Percentiles rank a stretch among this genome's conserved stretches.
These are phyloP conservation scores for Dendrolimus pini DNA, from an alignment of 2,888 invertebrate species.

Conservation along the genomic window DNA sequence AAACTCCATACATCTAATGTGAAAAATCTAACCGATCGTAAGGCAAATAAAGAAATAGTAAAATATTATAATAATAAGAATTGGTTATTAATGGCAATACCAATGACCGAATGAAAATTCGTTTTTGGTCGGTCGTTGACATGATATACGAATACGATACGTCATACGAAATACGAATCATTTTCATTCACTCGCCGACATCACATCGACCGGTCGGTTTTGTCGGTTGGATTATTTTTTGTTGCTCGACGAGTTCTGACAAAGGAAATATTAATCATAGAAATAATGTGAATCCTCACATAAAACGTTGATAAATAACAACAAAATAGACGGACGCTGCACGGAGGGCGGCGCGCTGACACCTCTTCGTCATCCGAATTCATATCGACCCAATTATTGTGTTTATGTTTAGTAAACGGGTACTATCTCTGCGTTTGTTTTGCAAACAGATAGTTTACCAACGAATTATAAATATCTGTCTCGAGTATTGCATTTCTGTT, in stretches of 20 bases:
- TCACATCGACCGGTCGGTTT: constrained; percentile 25
- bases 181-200: constrained; percentile 6
- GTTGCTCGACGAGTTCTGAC: constrained; percentile 21
- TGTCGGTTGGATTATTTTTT: constrained; percentile 16
- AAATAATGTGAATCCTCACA: constrained; percentile 46
- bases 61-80: too few species aligned
- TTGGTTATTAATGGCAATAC: too few species aligned
- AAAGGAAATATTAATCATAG: constrained; percentile 19
- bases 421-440: constrained; percentile 58
- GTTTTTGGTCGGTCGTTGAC: constrained; percentile 11
- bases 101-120: not conserved
- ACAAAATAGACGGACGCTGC: not conserved
- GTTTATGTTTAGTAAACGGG: constrained; percentile 56
- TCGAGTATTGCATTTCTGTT: constrained; percentile 12
- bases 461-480: constrained; percentile 18
- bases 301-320: constrained; percentile 29
- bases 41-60: too few species aligned
- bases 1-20: too few species aligned
- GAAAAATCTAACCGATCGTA: too few species aligned
- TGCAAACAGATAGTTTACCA: constrained; percentile 57
- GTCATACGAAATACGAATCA: not conserved
- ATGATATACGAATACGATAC: not conserved
- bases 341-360: constrained; percentile 2
- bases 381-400: constrained; percentile 39
- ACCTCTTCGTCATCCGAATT: constrained; percentile 3